A percentile compares a stretch with the other conserved stretches of the same genome.
Evolutionary conservation across 2,797 vertebrate species (phyloP).

Genomic region (Poeciliopsis infans): DNA sequence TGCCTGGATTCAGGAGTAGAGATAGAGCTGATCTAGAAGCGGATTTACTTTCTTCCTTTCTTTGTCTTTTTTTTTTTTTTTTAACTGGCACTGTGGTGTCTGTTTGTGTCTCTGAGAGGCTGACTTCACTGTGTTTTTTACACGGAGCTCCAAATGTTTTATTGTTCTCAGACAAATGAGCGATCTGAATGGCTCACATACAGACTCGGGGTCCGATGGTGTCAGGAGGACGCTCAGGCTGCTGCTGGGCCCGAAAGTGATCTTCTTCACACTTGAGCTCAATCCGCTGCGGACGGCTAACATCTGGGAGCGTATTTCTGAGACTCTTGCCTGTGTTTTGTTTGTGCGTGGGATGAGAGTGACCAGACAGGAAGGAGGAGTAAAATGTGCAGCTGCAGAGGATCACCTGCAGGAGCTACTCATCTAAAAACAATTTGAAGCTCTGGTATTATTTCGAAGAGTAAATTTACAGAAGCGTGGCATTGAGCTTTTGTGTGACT

Average conservation of each 20-base stretch:
- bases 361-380: conserved; percentile 34
- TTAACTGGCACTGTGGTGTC: conserved; percentile 24
- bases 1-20: conserved; percentile 30
- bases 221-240: conserved; percentile 55
- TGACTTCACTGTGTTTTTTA: conserved; percentile 60
- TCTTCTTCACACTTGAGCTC: conserved; percentile 52
- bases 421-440: conserved; percentile 10
- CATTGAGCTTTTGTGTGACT: conserved; percentile 12
- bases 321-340: conserved; percentile 3
- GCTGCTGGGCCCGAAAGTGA: conserved; percentile 50
- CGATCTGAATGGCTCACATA: conserved; percentile 45
- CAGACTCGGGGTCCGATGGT: conserved; percentile 41
- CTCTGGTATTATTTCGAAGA: conserved; percentile 11
- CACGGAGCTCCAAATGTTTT: conserved; percentile 59
- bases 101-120: conserved; percentile 58
- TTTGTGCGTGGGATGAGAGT: conserved; percentile 40
- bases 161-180: conserved; percentile 72
- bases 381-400: conserved; percentile 39
- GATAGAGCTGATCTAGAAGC: conserved; percentile 23
- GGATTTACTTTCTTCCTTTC: conserved; percentile 25
- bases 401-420: conserved; percentile 18
- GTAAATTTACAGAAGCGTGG: neutral
- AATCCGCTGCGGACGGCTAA: conserved; percentile 42
- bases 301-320: conserved; percentile 38
- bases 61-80: conserved; percentile 1